Conservation (phyloP, 2,113 vertebrate genomes). For the Phaethon lepturus region DNA sequence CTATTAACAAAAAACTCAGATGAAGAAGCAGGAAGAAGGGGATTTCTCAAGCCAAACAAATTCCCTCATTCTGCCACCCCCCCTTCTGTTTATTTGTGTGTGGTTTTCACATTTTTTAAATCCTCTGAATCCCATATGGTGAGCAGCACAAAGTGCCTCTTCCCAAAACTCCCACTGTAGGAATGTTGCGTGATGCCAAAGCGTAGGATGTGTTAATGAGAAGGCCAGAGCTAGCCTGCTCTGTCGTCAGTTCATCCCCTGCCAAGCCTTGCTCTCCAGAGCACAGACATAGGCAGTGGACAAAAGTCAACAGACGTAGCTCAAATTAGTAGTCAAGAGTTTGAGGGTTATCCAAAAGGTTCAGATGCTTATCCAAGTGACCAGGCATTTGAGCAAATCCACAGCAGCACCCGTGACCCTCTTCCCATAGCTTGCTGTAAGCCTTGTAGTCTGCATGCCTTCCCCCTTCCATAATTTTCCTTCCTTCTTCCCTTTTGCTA, state of each 20-base stretch:
- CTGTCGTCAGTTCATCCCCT: neutral
- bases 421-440: fast-evolving
- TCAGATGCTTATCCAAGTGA: neutral
- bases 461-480: neutral
- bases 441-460: neutral
- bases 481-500: neutral
- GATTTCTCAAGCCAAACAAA: neutral
- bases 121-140: neutral
- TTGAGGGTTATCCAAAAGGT: neutral
- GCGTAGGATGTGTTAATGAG: neutral
- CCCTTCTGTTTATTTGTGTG: neutral
- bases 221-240: neutral
- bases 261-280: neutral
- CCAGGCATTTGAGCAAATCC: neutral
- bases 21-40: neutral
- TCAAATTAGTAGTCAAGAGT: neutral
- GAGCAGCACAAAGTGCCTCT: neutral
- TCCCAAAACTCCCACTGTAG: neutral
- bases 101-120: neutral
- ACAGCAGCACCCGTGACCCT: neutral
- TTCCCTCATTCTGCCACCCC: neutral
- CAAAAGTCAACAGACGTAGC: neutral
- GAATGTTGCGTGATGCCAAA: slow-evolving; percentile 9
- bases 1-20: neutral
- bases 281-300: neutral